A percentile compares a stretch with the other conserved stretches of the same genome.
Conservation (phyloP, 2,797 vertebrate genomes). For the Cynodonichthys magdalenae region DNA sequence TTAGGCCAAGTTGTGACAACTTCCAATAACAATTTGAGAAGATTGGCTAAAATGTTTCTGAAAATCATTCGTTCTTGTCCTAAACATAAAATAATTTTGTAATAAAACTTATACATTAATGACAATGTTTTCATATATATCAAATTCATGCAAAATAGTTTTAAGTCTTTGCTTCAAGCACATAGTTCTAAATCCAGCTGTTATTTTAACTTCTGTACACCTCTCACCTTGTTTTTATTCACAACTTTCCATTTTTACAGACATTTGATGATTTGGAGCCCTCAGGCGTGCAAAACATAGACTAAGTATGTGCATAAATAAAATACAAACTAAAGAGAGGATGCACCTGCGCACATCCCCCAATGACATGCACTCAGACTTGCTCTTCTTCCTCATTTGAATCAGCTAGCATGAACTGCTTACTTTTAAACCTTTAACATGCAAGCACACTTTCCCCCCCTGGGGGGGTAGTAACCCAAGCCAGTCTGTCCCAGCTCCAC, state of each 20-base stretch:
- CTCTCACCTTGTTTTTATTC: conserved; percentile 38
- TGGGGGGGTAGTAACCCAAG: conserved; percentile 53
- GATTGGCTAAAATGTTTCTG: too few species aligned
- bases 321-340: conserved; percentile 46
- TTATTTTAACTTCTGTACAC: conserved; percentile 56
- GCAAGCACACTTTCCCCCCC: conserved; percentile 34
- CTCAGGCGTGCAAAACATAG: conserved; percentile 18
- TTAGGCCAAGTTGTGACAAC: too few species aligned
- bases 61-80: too few species aligned
- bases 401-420: conserved; percentile 45
- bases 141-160: conserved; percentile 25
- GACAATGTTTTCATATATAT: neutral
- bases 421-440: conserved; percentile 33
- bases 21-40: too few species aligned
- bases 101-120: conserved; percentile 7
- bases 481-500: conserved; percentile 53
- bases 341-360: conserved; percentile 47
- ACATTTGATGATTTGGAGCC: conserved; percentile 59
- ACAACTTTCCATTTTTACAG: conserved; percentile 44
- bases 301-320: conserved; percentile 42
- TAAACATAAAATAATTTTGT: neutral
- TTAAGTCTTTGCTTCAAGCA: conserved; percentile 27
- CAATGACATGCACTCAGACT: conserved; percentile 6
- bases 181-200: conserved; percentile 59
- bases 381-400: conserved; percentile 48